Base-by-base conservation (phyloP, 64 coral and sea anemone species). In the Actinia equina region DNA sequence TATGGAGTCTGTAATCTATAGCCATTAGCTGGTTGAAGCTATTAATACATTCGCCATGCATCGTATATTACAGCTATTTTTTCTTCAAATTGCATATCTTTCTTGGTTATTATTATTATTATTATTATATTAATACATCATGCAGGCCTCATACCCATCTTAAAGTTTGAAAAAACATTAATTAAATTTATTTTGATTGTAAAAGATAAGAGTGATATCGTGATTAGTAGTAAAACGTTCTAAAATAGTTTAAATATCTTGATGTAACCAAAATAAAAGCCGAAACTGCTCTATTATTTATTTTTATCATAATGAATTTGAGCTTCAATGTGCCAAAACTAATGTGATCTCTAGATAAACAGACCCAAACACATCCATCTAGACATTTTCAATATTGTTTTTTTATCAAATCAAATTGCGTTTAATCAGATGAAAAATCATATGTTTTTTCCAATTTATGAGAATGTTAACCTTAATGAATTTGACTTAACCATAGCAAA, bases 331-430 rank as follows among this genome's bases (percentile, higher is more conserved):
- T 65, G 62, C 62, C n/a, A n/a, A 23, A 65, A 65, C 62, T 14
- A 65, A n/a, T 65, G 62, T n/a, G 62, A 65, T 65, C 19, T 65
- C n/a, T 65, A 23, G 62, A 65, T 65, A 65, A 65, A 65, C 55
- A 65, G 62, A 65, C 62, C 62, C 19, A 65, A 65, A 23, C 22
- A 65, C 20, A 25, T 65, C 62, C 62, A 65, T 65, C 7, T n/a
- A 65, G 62, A 65, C 62, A 2, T 65, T 65, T n/a, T 7, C n/a
- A 20, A 65, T 65, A n/a, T n/a, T 5, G 19, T 20, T 65, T 65
- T 65, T 65, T 65, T 65, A 65, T 23, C 62, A 65, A 23, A 65
- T 20, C 62, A 65, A 65, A 65, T 57, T 57, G 55, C 55, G 13
- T 12, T 54, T 54, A 8, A 54, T 54, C 30, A 37, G 52, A 54